Conservation (phyloP, 1,140 invertebrate genomes). For the Neodiprion pinetum region DNA sequence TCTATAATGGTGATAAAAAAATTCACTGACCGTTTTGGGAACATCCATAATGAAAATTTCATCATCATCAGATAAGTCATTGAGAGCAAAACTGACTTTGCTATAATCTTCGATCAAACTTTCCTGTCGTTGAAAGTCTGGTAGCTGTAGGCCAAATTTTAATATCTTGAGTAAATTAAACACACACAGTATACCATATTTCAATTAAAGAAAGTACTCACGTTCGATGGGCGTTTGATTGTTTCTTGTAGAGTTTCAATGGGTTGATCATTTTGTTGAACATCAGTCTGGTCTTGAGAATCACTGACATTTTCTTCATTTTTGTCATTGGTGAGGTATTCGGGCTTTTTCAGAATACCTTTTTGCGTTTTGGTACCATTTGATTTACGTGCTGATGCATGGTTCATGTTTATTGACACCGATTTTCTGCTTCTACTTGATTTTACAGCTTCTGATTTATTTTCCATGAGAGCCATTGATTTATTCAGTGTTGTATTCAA, state of each 20-base stretch:
- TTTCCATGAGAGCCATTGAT: not conserved
- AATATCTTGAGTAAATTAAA: not conserved
- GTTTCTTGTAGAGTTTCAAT: not conserved
- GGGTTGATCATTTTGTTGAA: not conserved
- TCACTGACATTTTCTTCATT: not conserved
- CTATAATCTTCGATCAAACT: not conserved
- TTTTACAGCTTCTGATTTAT: no score
- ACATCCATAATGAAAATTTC: not conserved
- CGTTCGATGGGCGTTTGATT: not conserved
- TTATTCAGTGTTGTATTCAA: not conserved
- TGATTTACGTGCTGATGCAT: not conserved
- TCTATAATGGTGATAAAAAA: not conserved
- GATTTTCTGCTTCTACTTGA: not conserved
- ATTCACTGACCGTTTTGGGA: not conserved
- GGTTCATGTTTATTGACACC: not conserved
- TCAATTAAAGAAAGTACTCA: not conserved
- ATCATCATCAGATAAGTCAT: not conserved
- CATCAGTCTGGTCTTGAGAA: not conserved
- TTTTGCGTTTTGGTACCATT: not conserved
- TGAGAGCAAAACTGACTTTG: not conserved
- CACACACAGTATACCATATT: not conserved
- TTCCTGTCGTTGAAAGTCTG: not conserved
- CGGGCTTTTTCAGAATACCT: not conserved
- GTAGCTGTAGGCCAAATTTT: not conserved
- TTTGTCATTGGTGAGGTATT: not conserved